Base-by-base conservation (phyloP, 2,797 vertebrate species). In the Mastacembelus armatus region DNA sequence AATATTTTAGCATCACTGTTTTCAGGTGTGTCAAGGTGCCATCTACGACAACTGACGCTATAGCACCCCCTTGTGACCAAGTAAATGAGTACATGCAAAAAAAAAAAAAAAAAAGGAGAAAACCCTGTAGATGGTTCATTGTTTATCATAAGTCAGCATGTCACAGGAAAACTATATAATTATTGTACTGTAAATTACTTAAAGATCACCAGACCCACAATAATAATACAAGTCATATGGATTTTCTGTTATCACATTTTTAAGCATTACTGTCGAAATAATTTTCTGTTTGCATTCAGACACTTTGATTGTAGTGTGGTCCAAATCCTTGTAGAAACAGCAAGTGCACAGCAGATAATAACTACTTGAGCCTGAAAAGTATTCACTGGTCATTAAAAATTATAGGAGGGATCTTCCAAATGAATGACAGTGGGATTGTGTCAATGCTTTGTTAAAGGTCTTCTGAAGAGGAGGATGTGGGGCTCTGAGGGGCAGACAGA, bases 391-490 rank as follows among this genome's bases (percentile, higher is more conserved):
- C n/a, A 19, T 32, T 27, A 33, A 55, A n/a, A 24, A 48, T 57
- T 16, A 14, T 44, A 51, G 22, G 18, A 61, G 14, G 27, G 66
- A 36, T 40, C 26, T 36, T 61, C 49, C 21, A 49, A 47, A 12
- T 24, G 3, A 32, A 18, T 1, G 2, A 18, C 1, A 5, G 8
- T 8, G 4, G 43, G 36, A 14, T 21, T 5, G 5, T 19, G 27
- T 74, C 92, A 90, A n/a, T 93, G 74, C 89, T 95, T 96, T 48
- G 85, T 90, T 79, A 96, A 93, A 63, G 94, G 93, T 86, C 95
- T 91, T 93, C 96, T 91, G 85, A 96, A 97, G 59, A 96, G 93
- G 63, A 96, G 94, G 85, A 96, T 96, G 77, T 96, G 95, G 0
- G 95, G 95, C 78, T 96, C 95, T 97, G 91, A 24, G 60, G 83